Percentiles rank a stretch among this genome's conserved stretches.
Evolutionary conservation across 2,888 invertebrate genomes (phyloP).

Genomic region (Thalpophila matura): DNA sequence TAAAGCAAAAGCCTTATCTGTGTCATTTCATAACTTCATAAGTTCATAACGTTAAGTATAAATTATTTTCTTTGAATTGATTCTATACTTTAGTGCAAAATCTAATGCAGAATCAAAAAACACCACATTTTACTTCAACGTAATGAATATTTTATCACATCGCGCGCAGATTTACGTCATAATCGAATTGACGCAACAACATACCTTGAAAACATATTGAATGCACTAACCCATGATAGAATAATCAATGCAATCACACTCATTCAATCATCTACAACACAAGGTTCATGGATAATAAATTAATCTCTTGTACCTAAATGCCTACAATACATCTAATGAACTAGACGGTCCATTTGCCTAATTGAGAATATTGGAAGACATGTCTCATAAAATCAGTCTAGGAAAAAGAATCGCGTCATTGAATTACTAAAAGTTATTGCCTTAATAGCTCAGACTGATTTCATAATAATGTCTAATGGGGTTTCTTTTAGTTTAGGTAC

Average conservation of each 20-base stretch:
- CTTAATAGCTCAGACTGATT: constrained; percentile 5
- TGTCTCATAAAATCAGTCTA: constrained; percentile 31
- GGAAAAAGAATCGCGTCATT: constrained; percentile 33
- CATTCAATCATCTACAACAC: constrained; percentile 16
- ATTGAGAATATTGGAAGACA: constrained; percentile 25
- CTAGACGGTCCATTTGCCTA: constrained; percentile 30
- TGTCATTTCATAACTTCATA: too few species aligned
- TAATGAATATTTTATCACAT: constrained; percentile 42
- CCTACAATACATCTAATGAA: constrained; percentile 11
- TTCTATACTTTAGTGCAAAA: constrained; percentile 2
- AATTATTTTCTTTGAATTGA: too few species aligned
- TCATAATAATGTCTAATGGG: background rate
- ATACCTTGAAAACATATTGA: constrained; percentile 48
- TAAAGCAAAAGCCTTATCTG: background rate
- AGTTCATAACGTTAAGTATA: too few species aligned
- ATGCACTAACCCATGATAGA: constrained; percentile 33
- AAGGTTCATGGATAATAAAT: constrained; percentile 10
- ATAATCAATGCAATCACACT: constrained; percentile 24
- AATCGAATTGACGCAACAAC: constrained; percentile 37
- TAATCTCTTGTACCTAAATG: constrained; percentile 14
- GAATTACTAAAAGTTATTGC: constrained; percentile 25
- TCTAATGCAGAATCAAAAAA: constrained; percentile 5
- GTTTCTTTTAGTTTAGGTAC: background rate
- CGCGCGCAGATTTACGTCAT: constrained; percentile 34
- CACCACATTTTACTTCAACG: constrained; percentile 19